phyloP scores from a whole-genome alignment of 2,888 invertebrate genomes.

The Notodonta dromedarius region DNA sequence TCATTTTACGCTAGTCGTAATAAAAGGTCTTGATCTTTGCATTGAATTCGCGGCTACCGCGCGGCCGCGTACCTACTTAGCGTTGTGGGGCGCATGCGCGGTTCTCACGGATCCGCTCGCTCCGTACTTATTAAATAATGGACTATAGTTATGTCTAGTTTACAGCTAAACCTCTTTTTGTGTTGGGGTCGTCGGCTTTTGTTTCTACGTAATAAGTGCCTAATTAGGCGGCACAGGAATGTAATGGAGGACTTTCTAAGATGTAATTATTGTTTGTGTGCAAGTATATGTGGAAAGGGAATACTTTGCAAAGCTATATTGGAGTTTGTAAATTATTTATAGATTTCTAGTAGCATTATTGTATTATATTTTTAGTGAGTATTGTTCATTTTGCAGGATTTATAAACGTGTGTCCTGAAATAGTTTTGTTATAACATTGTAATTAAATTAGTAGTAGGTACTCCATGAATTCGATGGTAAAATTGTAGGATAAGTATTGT shows the following conservation, averaged over 20 bases:
- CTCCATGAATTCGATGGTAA: no score
- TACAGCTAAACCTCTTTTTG: slow-evolving; percentile 48
- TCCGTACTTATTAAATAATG: slow-evolving; percentile 59
- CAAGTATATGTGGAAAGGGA: no score
- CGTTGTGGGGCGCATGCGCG: slow-evolving; percentile 59
- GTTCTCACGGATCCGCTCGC: slow-evolving; percentile 65
- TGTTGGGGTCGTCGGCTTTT: slow-evolving; percentile 39
- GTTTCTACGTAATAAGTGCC: slow-evolving; percentile 21
- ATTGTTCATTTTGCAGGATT: no score
- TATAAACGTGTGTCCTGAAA: no score
- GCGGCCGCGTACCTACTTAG: slow-evolving; percentile 59
- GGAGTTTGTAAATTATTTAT: no score
- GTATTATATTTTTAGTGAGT: no score
- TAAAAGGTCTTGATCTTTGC: slow-evolving; percentile 80
- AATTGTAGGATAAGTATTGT: no score
- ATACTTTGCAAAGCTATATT: no score
- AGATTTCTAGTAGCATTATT: no score
- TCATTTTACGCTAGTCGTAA: slow-evolving; percentile 62
- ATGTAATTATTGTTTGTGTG: not conserved
- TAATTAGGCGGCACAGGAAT: slow-evolving; percentile 22
- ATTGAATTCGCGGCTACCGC: slow-evolving; percentile 67
- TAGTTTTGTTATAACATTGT: no score
- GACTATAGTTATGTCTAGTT: slow-evolving; percentile 40
- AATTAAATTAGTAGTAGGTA: no score
- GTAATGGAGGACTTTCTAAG: slow-evolving; percentile 25